These are phyloP conservation scores for Drosophila bunnanda DNA, from an alignment of 2,888 invertebrate genomes.

Conservation along the genomic window DNA sequence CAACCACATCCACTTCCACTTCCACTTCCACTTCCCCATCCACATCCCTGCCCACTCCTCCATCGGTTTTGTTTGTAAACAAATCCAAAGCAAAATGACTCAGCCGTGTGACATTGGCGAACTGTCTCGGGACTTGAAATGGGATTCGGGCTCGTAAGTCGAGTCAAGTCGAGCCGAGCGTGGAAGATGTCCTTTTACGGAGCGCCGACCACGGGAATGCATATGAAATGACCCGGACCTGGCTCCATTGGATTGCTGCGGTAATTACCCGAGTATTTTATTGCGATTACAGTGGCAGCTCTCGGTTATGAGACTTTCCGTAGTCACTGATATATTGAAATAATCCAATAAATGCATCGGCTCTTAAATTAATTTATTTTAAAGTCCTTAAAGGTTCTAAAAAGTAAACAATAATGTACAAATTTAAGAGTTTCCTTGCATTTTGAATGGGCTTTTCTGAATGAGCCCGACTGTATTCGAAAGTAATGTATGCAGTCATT, in stretches of 20 bases:
- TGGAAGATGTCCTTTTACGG: slow-evolving; percentile 42
- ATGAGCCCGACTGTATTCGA: neutral
- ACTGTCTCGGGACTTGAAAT: slow-evolving; percentile 11
- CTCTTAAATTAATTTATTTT: neutral
- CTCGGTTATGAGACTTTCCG: neutral
- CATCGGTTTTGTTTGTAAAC: slow-evolving; percentile 74
- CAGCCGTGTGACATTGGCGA: slow-evolving; percentile 46
- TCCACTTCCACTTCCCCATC: no score
- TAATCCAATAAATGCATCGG: neutral
- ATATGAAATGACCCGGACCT: slow-evolving; percentile 16
- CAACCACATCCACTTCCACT: slow-evolving; percentile 3
- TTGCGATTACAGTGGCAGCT: slow-evolving; percentile 6
- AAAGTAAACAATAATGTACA: neutral
- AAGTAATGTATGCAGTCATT: slow-evolving; percentile 11
- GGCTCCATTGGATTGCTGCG: slow-evolving; percentile 6
- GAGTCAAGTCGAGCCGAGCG: slow-evolving; percentile 10
- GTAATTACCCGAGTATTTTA: slow-evolving; percentile 1
- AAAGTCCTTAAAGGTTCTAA: neutral
- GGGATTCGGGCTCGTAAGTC: slow-evolving; percentile 19
- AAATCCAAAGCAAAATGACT: slow-evolving; percentile 65
- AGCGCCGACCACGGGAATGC: slow-evolving; percentile 10
- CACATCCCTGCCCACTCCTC: slow-evolving; percentile 29
- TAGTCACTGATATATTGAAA: neutral
- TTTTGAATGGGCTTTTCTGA: neutral
- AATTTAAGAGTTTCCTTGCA: no score